Evolutionary conservation across 2,797 vertebrate genomes (phyloP), one percentile per base, ranked within the genome.

Genomic region (Lepilemur ruficaudatus): DNA sequence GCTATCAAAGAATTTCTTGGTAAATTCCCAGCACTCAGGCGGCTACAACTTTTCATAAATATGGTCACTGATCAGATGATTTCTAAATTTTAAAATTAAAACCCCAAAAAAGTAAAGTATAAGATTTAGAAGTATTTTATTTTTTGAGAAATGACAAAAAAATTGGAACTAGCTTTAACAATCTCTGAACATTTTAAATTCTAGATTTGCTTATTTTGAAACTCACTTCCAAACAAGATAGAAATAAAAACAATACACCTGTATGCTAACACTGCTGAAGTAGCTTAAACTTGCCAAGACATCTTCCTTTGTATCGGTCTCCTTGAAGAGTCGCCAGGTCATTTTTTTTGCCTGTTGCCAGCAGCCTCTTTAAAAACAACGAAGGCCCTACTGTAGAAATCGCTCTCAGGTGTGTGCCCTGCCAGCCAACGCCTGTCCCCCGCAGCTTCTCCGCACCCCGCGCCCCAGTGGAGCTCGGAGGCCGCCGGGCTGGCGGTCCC

Each of bases 391-490:
- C 61, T 73, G 75, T 91, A 93, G 86, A 96, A 88, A 63, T 78
- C 95, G 91, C 50, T 93, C 96, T 79, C 87, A 72, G 59, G 59
- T 61, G 93, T 94, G 35, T 69, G 95, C 83, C 95, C 97, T 61
- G 92, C 41, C 50, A 0, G 92, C 95, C 92, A 91, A 95, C 63
- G 87, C 75, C 86, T 57, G 41, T 87, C 96, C 13, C 69, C 94
- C 96, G 95, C 76, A 81, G 41, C 90, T 23, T 95, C 86, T 94
- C 18, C 88, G 75, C 30, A 63, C 75, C 35, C 75, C 32, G 1
- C 20, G 22, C 20, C 70, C 48, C 28, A 12, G 9, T 7, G 52
- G 76, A 8, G 50, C 76, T 25, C 15, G 35, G 35, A 52, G 46
- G 76, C 22, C n/a, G 9, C 67, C 67, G 1, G 80, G 32, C 35